Evolutionary conservation across 1,140 invertebrate genomes (phyloP).

Genomic region (Portunus trituberculatus): DNA sequence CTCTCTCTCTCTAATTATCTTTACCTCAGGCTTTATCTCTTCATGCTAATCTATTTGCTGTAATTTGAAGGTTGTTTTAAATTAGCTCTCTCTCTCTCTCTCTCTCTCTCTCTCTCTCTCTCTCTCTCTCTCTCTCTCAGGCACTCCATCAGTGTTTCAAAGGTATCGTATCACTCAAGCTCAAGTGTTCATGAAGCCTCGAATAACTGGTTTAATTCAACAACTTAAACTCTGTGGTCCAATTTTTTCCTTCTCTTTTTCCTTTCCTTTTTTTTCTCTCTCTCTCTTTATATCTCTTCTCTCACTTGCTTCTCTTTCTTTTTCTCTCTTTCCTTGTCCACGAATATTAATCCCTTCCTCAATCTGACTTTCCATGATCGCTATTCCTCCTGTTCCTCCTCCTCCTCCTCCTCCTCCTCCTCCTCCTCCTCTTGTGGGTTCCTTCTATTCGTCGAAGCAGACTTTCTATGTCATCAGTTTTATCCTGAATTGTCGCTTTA

Average conservation of each 20-base stretch:
- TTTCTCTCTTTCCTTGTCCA: too few species aligned
- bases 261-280: background rate
- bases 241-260: background rate
- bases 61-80: background rate
- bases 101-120: too few species aligned
- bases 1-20: too few species aligned
- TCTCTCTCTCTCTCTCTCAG: too few species aligned
- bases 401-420: background rate
- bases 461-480: constrained; percentile 10
- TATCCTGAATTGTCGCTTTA: constrained; percentile 10
- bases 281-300: background rate
- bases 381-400: background rate
- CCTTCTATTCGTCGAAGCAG: background rate
- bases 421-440: background rate
- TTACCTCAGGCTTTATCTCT: too few species aligned
- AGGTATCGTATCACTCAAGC: background rate
- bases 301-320: background rate
- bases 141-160: background rate
- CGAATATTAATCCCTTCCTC: background rate
- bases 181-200: background rate
- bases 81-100: background rate
- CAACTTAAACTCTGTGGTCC: background rate
- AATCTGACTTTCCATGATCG: background rate
- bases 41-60: too few species aligned
- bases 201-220: background rate